phyloP scores from a whole-genome alignment of 2,888 invertebrate species.

The Sepiola atlantica region DNA sequence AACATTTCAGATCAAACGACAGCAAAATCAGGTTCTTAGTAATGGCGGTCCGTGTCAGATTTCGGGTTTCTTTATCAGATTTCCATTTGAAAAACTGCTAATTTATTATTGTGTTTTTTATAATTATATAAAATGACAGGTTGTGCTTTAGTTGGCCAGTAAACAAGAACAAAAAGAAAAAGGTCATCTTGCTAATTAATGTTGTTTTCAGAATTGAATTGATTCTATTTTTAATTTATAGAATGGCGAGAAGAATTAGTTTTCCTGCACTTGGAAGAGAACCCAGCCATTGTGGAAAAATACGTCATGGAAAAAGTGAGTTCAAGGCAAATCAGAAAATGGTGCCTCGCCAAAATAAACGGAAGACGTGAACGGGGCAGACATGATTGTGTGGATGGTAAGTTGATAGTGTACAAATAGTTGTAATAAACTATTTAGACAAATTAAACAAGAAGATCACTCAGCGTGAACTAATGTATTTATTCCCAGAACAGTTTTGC shows the following conservation, averaged over 20 bases:
- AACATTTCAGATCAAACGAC: too few species aligned
- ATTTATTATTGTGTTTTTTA: too few species aligned
- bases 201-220: neutral
- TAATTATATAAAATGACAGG: too few species aligned
- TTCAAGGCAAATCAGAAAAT: constrained; percentile 80
- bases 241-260: neutral
- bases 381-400: neutral
- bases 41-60: too few species aligned
- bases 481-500: too few species aligned
- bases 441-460: too few species aligned
- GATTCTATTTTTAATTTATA: constrained; percentile 12
- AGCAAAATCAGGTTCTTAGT: too few species aligned
- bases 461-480: too few species aligned
- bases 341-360: constrained; percentile 76
- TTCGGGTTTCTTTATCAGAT: too few species aligned
- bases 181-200: neutral
- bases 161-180: too few species aligned
- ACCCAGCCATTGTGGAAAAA: constrained; percentile 81
- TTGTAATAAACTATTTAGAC: too few species aligned
- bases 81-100: too few species aligned
- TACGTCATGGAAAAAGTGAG: constrained; percentile 81
- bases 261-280: constrained; percentile 76
- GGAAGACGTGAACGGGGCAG: neutral
- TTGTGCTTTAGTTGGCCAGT: neutral
- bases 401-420: neutral